Percentiles rank a stretch among this genome's conserved stretches.
phyloP scores from a whole-genome alignment of 2,888 invertebrate species.

The Drosophila longiperda region DNA sequence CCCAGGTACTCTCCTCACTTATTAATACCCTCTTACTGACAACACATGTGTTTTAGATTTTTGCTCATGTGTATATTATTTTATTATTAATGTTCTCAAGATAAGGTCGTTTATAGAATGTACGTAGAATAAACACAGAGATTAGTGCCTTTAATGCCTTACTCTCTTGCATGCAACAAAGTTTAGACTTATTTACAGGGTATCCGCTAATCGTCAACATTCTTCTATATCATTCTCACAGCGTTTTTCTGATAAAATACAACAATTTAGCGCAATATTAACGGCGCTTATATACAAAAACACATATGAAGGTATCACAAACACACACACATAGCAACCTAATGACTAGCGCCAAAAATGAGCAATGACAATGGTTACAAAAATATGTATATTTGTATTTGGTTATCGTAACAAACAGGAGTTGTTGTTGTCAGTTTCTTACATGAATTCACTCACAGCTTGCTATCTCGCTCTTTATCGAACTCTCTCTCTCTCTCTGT shows the following conservation, averaged over 20 bases:
- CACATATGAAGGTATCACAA: constrained; percentile 15
- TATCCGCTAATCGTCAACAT: neutral
- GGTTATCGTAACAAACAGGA: constrained; percentile 38
- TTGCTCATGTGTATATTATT: neutral
- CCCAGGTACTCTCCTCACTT: constrained; percentile 23
- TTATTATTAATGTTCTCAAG: neutral
- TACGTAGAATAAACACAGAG: neutral
- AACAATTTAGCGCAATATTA: constrained; percentile 67
- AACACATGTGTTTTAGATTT: neutral
- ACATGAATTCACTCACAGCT: constrained; percentile 20
- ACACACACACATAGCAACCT: constrained; percentile 15
- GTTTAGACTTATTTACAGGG: constrained; percentile 2
- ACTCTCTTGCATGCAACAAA: neutral
- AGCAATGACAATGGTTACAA: constrained; percentile 50
- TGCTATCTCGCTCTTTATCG: neutral
- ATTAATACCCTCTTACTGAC: constrained; percentile 41
- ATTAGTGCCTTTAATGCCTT: neutral
- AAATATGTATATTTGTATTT: constrained; percentile 36
- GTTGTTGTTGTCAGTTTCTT: constrained; percentile 30
- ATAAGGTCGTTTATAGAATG: neutral
- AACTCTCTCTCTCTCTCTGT: neutral
- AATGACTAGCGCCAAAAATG: constrained; percentile 53
- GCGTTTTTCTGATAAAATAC: constrained; percentile 63
- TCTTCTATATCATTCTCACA: neutral
- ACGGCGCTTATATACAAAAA: constrained; percentile 57